These are phyloP conservation scores for Smithornis capensis DNA, from an alignment of 2,113 vertebrate species.

Conservation along the genomic window DNA sequence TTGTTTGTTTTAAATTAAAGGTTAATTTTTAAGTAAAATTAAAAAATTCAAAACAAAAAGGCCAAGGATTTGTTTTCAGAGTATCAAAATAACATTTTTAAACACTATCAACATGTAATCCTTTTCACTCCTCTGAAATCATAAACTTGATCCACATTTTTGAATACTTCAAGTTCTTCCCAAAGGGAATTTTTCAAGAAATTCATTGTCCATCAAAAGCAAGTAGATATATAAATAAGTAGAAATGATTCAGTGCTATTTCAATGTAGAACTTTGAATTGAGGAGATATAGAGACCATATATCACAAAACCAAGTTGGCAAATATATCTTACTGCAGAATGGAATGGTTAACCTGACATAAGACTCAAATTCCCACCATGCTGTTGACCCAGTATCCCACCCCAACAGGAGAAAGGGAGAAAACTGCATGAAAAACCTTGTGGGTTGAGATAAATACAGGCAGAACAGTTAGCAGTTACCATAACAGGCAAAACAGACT, in stretches of 20 bases:
- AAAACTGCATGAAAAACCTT: neutral
- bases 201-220: neutral
- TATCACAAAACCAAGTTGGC: neutral
- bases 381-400: neutral
- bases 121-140: neutral
- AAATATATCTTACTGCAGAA: neutral
- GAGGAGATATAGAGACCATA: neutral
- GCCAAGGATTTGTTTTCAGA: neutral
- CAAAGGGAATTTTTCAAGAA: constrained; percentile 6
- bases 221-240: neutral
- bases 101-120: neutral
- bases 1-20: neutral
- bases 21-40: neutral
- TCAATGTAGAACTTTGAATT: neutral
- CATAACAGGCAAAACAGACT: neutral
- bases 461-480: neutral
- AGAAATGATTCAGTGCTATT: neutral
- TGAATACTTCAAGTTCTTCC: neutral
- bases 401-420: fast-evolving
- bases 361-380: neutral
- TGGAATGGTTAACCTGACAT: fast-evolving
- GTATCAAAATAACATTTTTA: neutral
- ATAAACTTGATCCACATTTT: constrained; percentile 28
- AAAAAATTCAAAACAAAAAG: neutral
- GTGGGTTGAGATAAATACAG: neutral